Evolutionary conservation across 2,113 vertebrate species (phyloP).

Genomic region (Microtus montanus): DNA sequence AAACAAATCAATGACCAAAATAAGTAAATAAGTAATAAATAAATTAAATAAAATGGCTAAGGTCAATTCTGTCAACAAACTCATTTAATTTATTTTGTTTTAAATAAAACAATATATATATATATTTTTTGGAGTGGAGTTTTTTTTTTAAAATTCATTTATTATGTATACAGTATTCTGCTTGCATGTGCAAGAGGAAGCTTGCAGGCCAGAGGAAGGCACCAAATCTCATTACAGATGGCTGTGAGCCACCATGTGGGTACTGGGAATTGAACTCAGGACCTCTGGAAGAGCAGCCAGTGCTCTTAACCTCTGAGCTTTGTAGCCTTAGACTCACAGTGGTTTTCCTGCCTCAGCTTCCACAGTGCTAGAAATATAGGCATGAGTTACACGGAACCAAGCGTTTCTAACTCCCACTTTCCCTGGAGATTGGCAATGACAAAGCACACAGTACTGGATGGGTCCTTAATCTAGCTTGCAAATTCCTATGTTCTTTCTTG

Average conservation of each 20-base stretch:
- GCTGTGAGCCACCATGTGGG: no score
- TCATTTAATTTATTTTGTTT: not conserved
- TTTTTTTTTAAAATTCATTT: not conserved
- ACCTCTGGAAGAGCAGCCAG: no score
- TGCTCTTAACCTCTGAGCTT: no score
- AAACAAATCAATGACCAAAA: conserved; percentile 25
- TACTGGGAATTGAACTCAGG: no score
- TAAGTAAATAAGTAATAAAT: no score
- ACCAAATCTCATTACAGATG: no score
- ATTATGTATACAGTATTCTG: no score
- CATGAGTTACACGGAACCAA: not conserved
- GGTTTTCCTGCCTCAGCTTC: not conserved
- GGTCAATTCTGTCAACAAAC: not conserved
- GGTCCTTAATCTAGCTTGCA: conserved; percentile 42
- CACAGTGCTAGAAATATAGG: not conserved
- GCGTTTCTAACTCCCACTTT: conserved; percentile 19
- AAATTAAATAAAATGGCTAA: not conserved
- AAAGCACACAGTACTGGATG: conserved; percentile 17
- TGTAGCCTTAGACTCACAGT: not conserved
- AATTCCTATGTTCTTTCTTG: conserved; percentile 54
- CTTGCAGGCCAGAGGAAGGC: no score
- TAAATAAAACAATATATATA: no score
- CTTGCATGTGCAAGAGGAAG: no score
- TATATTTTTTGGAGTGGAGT: not conserved
- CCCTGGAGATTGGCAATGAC: conserved; percentile 35